Percentiles rank a stretch among this genome's conserved stretches.
These are phyloP conservation scores for Semicossyphus pulcher DNA, from an alignment of 2,113 vertebrate species.

Conservation along the genomic window DNA sequence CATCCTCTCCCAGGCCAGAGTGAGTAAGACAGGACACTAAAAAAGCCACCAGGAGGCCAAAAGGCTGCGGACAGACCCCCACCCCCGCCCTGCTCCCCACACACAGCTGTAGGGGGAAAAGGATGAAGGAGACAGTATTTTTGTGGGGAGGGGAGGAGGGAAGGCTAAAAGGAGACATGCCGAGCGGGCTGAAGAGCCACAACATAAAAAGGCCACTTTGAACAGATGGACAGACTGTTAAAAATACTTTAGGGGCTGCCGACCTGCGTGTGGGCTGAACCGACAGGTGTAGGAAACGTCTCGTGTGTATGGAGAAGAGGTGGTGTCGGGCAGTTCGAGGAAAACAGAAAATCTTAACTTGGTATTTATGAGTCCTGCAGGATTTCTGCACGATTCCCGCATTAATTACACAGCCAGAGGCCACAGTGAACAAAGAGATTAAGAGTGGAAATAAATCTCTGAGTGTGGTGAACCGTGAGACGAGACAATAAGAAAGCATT, in stretches of 20 bases:
- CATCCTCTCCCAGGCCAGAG: conserved; percentile 97
- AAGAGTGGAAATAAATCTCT: background rate
- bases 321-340: background rate
- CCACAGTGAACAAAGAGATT: conserved; percentile 1
- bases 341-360: conserved; percentile 6
- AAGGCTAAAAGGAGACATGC: conserved; percentile 69
- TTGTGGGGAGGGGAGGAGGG: conserved; percentile 22
- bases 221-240: conserved; percentile 74
- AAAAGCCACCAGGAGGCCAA: conserved; percentile 11
- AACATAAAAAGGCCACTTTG: conserved; percentile 64
- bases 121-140: conserved; percentile 37
- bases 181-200: conserved; percentile 51
- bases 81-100: background rate
- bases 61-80: conserved; percentile 14
- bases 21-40: conserved; percentile 78
- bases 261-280: conserved; percentile 50
- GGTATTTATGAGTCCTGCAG: background rate
- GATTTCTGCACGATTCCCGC: background rate
- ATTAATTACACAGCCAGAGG: conserved; percentile 1
- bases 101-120: conserved; percentile 52
- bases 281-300: conserved; percentile 75
- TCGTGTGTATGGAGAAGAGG: conserved; percentile 1
- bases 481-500: background rate
- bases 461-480: background rate
- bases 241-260: conserved; percentile 73